Conservation (phyloP, 2,888 invertebrate genomes). For the Plebejus melissa region DNA sequence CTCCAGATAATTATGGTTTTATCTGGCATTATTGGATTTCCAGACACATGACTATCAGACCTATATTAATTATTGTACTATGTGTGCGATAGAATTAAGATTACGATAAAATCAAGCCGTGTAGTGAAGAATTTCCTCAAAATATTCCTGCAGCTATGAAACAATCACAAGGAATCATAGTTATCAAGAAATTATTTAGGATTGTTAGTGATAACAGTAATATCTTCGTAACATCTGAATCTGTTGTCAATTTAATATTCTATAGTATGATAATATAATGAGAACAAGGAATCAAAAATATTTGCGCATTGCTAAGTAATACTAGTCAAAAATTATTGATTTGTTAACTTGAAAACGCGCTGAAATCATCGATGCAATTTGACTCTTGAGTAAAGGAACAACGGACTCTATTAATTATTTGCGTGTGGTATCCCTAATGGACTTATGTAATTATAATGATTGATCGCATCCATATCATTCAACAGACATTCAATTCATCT, state of each 20-base stretch:
- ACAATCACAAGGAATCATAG: too few species aligned
- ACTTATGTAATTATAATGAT: slow-evolving; percentile 11
- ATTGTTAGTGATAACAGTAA: too few species aligned
- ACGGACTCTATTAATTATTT: not conserved
- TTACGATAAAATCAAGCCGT: not conserved
- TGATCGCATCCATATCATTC: not conserved
- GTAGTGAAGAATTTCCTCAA: too few species aligned
- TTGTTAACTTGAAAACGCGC: too few species aligned
- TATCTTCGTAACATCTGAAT: too few species aligned
- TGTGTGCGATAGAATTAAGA: not conserved
- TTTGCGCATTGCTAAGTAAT: too few species aligned
- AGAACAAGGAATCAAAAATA: too few species aligned
- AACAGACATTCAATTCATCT: slow-evolving; percentile 11
- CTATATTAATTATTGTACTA: not conserved
- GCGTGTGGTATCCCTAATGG: not conserved
- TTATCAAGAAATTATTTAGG: too few species aligned
- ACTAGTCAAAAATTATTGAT: too few species aligned
- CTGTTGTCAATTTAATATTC: too few species aligned
- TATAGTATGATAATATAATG: too few species aligned
- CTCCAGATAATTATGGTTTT: slow-evolving; percentile 2
- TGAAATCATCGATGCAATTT: not conserved
- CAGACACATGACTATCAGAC: not conserved
- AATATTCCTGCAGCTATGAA: too few species aligned
- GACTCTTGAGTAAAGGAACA: not conserved
- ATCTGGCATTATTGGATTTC: slow-evolving; percentile 11